A percentile compares a stretch with the other conserved stretches of the same genome.
phyloP scores from a whole-genome alignment of 2,888 invertebrate genomes.

The Heliothis peltigera region DNA sequence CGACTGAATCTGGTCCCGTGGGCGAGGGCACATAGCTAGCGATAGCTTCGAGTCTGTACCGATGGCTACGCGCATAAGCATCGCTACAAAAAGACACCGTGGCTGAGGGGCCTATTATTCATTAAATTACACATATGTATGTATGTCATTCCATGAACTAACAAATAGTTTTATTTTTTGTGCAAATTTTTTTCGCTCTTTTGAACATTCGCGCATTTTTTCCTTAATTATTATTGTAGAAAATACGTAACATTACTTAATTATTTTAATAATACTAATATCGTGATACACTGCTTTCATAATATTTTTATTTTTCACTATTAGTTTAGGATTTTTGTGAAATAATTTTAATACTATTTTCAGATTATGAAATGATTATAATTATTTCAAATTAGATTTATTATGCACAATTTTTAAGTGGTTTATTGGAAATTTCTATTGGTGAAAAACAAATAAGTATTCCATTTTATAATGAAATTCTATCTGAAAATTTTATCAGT shows the following conservation, averaged over 20 bases:
- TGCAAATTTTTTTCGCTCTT: no score
- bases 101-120: no score
- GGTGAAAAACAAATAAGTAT: slow-evolving; percentile 23
- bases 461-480: slow-evolving; percentile 30
- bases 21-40: no score
- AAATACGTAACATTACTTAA: slow-evolving; percentile 35
- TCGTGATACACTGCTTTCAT: slow-evolving; percentile 48
- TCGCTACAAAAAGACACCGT: no score
- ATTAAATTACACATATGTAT: no score
- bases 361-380: background rate
- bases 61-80: no score
- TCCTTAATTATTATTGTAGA: slow-evolving; percentile 13
- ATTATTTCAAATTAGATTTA: slow-evolving; percentile 2
- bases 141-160: background rate
- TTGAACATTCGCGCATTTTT: background rate
- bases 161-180: background rate
- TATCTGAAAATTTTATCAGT: background rate
- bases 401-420: background rate
- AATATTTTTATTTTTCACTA: slow-evolving; percentile 18
- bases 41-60: no score
- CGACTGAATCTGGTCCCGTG: no score
- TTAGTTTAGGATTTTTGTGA: slow-evolving; percentile 6
- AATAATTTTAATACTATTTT: background rate
- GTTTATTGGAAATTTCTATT: slow-evolving; percentile 10
- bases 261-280: slow-evolving; percentile 34